phyloP scores from a whole-genome alignment of 2,888 invertebrate genomes.

The Abrostola triplasia region DNA sequence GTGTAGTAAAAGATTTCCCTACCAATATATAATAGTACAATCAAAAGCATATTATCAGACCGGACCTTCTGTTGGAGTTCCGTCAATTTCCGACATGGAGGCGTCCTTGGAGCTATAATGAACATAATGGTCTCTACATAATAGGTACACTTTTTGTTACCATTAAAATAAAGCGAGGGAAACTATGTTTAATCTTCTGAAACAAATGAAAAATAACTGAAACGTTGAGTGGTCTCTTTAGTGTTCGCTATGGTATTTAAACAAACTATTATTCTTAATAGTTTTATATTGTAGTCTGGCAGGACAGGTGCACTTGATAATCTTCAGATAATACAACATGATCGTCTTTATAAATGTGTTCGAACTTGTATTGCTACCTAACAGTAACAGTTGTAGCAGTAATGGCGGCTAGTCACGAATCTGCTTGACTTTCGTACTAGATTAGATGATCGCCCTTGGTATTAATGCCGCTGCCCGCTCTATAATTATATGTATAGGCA shows the following conservation, averaged over 20 bases:
- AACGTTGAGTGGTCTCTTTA: constrained; percentile 8
- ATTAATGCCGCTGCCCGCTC: constrained; percentile 48
- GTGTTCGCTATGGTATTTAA: constrained; percentile 12
- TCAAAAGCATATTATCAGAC: neutral
- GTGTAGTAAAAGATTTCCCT: constrained; percentile 15
- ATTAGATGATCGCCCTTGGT: constrained; percentile 63
- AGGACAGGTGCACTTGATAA: constrained; percentile 32
- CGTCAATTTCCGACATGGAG: constrained; percentile 16
- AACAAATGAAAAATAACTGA: constrained; percentile 14
- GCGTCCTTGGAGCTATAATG: constrained; percentile 30
- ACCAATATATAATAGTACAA: constrained; percentile 1
- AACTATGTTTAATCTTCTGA: neutral
- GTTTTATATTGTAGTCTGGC: constrained; percentile 6
- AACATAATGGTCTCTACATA: constrained; percentile 8
- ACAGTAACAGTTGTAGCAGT: constrained; percentile 58
- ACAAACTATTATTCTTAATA: constrained; percentile 13
- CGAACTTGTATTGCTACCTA: constrained; percentile 42
- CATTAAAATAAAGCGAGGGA: neutral
- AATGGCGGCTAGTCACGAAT: constrained; percentile 66
- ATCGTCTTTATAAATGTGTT: constrained; percentile 31
- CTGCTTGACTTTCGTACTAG: constrained; percentile 59
- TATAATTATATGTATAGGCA: constrained; percentile 58
- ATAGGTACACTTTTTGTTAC: constrained; percentile 9
- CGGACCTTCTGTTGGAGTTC: constrained; percentile 9
- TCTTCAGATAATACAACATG: constrained; percentile 36